phyloP scores from a whole-genome alignment of 2,888 invertebrate genomes.

The Trisateles emortualis region DNA sequence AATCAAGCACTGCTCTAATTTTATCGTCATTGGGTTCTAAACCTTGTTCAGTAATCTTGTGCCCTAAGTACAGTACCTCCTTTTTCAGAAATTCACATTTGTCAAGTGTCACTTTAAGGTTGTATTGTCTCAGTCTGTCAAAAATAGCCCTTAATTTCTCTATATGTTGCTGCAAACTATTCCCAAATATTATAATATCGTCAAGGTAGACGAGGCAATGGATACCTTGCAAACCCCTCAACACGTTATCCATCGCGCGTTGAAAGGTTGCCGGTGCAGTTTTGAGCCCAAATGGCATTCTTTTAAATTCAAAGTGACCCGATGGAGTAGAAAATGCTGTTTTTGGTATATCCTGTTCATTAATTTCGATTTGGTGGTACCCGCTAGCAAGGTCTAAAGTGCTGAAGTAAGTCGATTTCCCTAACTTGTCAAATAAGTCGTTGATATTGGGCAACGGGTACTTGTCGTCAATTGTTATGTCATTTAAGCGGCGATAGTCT shows the following conservation, averaged over 20 bases:
- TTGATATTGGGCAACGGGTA: slow-evolving; percentile 10
- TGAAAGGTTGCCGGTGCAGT: slow-evolving; percentile 58
- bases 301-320: slow-evolving; percentile 39
- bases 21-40: slow-evolving; percentile 1
- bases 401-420: neutral
- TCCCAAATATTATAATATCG: slow-evolving; percentile 54
- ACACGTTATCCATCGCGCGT: neutral
- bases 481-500: slow-evolving; percentile 31
- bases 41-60: neutral
- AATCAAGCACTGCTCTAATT: slow-evolving; percentile 1
- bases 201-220: slow-evolving; percentile 59
- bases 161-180: slow-evolving; percentile 40
- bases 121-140: neutral
- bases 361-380: neutral
- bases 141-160: slow-evolving; percentile 24
- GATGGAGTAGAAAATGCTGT: slow-evolving; percentile 33
- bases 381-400: neutral
- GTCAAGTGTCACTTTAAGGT: neutral
- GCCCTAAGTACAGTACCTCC: neutral
- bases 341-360: slow-evolving; percentile 27
- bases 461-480: slow-evolving; percentile 49
- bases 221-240: slow-evolving; percentile 49
- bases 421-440: slow-evolving; percentile 4
- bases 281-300: slow-evolving; percentile 46
- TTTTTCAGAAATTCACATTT: neutral